These are phyloP conservation scores for Pseudorhiza aurosa DNA, from an alignment of 30 jellyfish, hydroid and myxozoan species.

Conservation along the genomic window DNA sequence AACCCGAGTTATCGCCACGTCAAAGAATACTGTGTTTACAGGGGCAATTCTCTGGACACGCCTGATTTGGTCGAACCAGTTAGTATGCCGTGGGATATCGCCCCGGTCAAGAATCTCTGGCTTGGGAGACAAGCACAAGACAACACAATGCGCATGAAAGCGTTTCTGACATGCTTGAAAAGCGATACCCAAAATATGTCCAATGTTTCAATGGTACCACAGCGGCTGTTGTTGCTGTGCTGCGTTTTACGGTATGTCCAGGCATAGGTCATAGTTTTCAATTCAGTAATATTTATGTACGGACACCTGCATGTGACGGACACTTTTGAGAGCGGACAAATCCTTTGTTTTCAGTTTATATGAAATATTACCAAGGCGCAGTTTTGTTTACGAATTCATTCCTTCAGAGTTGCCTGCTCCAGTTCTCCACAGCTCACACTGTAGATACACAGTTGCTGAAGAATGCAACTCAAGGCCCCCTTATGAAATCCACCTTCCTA, in stretches of 20 bases:
- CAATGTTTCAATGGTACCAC: slow-evolving; percentile 87
- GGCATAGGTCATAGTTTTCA: too few relatives aligned
- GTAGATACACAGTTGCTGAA: too few relatives aligned
- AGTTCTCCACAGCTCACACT: too few relatives aligned
- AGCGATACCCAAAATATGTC: slow-evolving; percentile 88
- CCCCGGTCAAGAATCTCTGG: slow-evolving; percentile 91
- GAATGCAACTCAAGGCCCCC: too few relatives aligned
- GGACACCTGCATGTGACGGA: too few relatives aligned
- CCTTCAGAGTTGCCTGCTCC: too few relatives aligned
- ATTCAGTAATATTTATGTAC: too few relatives aligned
- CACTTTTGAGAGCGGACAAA: too few relatives aligned
- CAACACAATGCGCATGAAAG: slow-evolving; percentile 83
- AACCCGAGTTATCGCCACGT: slow-evolving; percentile 37
- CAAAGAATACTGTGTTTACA: slow-evolving; percentile 83
- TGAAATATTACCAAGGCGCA: too few relatives aligned
- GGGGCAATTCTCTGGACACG: slow-evolving; percentile 53
- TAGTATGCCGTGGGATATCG: slow-evolving; percentile 84
- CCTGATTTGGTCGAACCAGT: slow-evolving; percentile 82
- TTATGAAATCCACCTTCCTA: too few relatives aligned
- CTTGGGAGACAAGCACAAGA: slow-evolving; percentile 89
- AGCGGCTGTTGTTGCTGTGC: slow-evolving; percentile 75
- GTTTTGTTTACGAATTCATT: too few relatives aligned
- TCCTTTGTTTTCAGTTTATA: too few relatives aligned
- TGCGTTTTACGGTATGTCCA: slow-evolving; percentile 85
- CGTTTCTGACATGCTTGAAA: slow-evolving; percentile 78